These are phyloP conservation scores for Monopterus albus DNA, from an alignment of 2,113 vertebrate genomes.

Conservation along the genomic window DNA sequence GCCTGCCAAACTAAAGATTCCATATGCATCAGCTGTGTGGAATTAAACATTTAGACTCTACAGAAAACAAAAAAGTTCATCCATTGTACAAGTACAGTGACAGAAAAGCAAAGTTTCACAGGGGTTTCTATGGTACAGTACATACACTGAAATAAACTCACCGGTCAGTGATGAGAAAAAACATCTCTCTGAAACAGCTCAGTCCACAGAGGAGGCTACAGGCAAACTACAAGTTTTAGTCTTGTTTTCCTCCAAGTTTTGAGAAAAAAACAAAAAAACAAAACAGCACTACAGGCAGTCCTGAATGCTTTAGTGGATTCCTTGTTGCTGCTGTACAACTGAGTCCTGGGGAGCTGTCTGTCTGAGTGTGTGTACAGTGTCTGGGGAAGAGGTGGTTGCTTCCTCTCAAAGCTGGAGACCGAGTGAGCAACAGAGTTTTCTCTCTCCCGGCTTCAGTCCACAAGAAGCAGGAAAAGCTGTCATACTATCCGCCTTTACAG, in stretches of 20 bases:
- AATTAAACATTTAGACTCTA: neutral
- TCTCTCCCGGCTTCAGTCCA: constrained; percentile 69
- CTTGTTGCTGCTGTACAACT: constrained; percentile 65
- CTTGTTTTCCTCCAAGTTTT: constrained; percentile 47
- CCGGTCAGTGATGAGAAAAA: constrained; percentile 52
- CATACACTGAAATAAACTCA: constrained; percentile 62
- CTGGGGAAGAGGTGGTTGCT: constrained; percentile 79
- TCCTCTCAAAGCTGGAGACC: constrained; percentile 76
- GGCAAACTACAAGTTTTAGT: constrained; percentile 25
- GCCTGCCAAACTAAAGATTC: constrained; percentile 13
- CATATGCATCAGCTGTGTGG: constrained; percentile 8
- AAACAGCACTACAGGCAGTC: constrained; percentile 45
- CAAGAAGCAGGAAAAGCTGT: constrained; percentile 81
- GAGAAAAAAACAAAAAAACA: too few species aligned
- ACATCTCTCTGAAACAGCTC: constrained; percentile 21
- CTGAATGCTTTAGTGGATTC: constrained; percentile 42
- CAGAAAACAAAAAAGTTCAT: neutral
- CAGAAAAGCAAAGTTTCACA: constrained; percentile 1
- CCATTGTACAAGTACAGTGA: constrained; percentile 1
- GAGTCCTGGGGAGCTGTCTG: constrained; percentile 48
- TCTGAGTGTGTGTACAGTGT: constrained; percentile 45
- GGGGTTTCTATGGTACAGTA: constrained; percentile 14
- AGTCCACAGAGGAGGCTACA: constrained; percentile 42
- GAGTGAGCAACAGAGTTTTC: constrained; percentile 74
- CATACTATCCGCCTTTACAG: constrained; percentile 73